Base-by-base conservation (phyloP, 2,113 vertebrate species). In the Fukomys damarensis region DNA sequence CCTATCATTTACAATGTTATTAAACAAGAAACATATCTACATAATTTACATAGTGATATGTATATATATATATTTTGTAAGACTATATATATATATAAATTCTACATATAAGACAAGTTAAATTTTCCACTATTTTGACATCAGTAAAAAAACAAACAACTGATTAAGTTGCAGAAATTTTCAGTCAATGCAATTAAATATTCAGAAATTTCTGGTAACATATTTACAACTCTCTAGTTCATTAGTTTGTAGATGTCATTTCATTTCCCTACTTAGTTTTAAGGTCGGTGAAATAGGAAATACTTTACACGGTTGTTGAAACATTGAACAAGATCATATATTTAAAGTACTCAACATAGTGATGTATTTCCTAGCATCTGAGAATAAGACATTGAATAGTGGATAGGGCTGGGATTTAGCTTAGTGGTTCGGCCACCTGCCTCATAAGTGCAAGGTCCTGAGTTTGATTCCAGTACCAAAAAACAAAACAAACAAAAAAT, bases 121-220 rank as follows among this genome's bases (percentile, higher is more conserved):
- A 61, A 28, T 58, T 93, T 93, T 95, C 26, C 30, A 32, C 85
- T 86, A n/a, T 41, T 83, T 89, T 84, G 56, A 16, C 80, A 79
- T 77, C 63, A 79, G 83, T n/a, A 84, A 58, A 92, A 92, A 74
- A 32, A n/a, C 4, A 86, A 92, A 46, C 92, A 87, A 26, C 46
- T 85, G 63, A 94, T 81, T 91, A 95, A 94, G 65, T 38, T 90
- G 10, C 87, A 93, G 70, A 91, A 65, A 65, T 83, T 63, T 80
- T 63, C 63, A 96, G 66, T 68, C 41, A 94, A 90, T 61, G 2
- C 63, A 89, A 89, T 96, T 80, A 96, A 95, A 74, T 93, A 80
- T 79, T 94, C 49, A 84, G 74, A 92, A 66, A 32, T 86, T 56
- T 92, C 58, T 96, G 80, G 16, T 59, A 59, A n/a, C 41, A 87